Evolutionary conservation across 1,140 invertebrate genomes (phyloP), one percentile per base, ranked within the genome.

Genomic region (Microplitis demolitor): DNA sequence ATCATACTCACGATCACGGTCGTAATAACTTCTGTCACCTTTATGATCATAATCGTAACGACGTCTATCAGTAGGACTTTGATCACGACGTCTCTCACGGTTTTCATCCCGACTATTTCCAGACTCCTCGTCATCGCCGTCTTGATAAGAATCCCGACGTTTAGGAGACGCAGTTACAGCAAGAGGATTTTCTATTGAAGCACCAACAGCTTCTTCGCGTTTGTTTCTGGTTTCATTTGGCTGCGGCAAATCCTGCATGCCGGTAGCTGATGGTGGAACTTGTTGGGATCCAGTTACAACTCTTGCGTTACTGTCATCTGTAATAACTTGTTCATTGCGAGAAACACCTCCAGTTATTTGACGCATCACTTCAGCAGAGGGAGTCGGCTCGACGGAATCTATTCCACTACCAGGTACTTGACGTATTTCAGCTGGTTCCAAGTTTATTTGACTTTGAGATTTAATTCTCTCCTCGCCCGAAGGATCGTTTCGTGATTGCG

Each of bases 141-240:
- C 85, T 51, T 86, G 85, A 51, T 87, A 85, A 0, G 83, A 82
- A 72, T 87, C 82, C 51, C 83, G 79, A 51, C 82, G 84, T 80
- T 79, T 85, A 50, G 80, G 75, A 2, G 76, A 73, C 4, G 73
- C 76, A n/a, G 80, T 70, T 51, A 79, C 34, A 50, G 78, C 77
- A 51, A 82, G 80, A 31, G 53, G 79, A 61, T 51, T 13, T 51
- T 85, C 85, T 5, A 84, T 66, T 3, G 85, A 85, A 14, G 86
- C 85, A 35, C 86, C 86, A 16, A 87, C 84, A 31, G 86, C 85
- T 76, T 87, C 85, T 68, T 87, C 85, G 5, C 86, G 78, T 58
- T 87, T 86, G 33, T 53, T 86, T 74, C 83, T 78, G 4, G 79
- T 74, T 31, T 87, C 85, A 45, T 24, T 78, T 3, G 77, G 56